A percentile compares a stretch with the other conserved stretches of the same genome.
Conservation (phyloP, 2,888 invertebrate genomes). For the Agrypnus murinus region DNA sequence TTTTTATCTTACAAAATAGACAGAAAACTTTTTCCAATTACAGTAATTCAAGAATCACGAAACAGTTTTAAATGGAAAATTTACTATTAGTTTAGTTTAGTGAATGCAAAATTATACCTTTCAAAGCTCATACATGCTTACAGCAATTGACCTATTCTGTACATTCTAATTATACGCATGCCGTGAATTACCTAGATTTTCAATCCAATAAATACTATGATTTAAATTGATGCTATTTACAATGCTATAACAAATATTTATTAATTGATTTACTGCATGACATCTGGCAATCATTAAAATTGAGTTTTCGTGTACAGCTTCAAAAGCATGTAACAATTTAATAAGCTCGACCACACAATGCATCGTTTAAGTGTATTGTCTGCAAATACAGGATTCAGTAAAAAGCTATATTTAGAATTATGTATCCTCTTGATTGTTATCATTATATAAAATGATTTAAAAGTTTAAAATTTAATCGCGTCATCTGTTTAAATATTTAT, state of each 20-base stretch:
- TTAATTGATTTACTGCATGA: background rate
- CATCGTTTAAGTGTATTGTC: too few relatives aligned
- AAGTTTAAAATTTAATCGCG: too few relatives aligned
- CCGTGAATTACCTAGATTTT: background rate
- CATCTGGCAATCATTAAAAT: background rate
- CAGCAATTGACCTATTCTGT: constrained; percentile 2
- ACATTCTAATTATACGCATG: background rate
- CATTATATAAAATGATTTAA: too few relatives aligned
- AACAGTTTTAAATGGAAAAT: background rate
- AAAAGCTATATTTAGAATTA: too few relatives aligned
- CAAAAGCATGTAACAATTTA: too few relatives aligned
- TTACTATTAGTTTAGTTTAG: background rate
- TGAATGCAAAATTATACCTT: constrained; percentile 2
- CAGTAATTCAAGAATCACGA: too few relatives aligned
- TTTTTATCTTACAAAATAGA: too few relatives aligned
- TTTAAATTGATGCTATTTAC: background rate
- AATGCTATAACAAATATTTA: background rate
- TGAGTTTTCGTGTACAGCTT: background rate
- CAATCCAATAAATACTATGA: constrained; percentile 8
- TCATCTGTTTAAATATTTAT: too few relatives aligned
- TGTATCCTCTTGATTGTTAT: too few relatives aligned
- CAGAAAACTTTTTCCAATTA: too few relatives aligned
- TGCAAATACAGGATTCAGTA: too few relatives aligned
- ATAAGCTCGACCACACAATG: too few relatives aligned
- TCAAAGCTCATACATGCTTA: constrained; percentile 14